Conservation (phyloP, 2,797 vertebrate genomes). For the Pipistrellus nathusii region DNA sequence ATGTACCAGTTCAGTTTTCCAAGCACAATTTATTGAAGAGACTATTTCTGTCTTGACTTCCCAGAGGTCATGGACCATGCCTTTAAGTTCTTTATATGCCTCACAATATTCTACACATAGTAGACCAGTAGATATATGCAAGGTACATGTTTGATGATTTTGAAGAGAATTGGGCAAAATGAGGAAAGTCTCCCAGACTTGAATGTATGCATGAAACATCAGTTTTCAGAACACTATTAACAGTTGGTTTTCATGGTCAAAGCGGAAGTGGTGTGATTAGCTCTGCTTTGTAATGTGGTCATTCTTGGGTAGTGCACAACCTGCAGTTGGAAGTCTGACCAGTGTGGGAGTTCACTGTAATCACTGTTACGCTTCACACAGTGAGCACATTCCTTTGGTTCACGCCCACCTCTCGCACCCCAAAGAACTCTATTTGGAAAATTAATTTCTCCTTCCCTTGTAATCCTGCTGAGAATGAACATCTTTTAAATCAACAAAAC, state of each 20-base stretch:
- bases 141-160: neutral
- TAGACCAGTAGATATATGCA: neutral
- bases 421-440: neutral
- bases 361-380: neutral
- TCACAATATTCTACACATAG: neutral
- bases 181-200: neutral
- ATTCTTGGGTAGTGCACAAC: accelerated
- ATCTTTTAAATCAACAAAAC: neutral
- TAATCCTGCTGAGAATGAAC: neutral
- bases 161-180: neutral
- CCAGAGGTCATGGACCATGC: neutral
- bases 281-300: neutral
- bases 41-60: neutral
- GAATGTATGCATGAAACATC: neutral
- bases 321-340: neutral
- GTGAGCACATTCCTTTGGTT: accelerated
- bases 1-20: too few relatives aligned
- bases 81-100: neutral
- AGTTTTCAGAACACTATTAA: neutral
- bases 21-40: too few relatives aligned
- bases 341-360: neutral
- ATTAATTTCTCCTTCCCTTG: neutral
- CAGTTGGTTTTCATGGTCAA: neutral
- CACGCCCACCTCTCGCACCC: neutral
- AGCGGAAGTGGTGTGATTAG: neutral